Percentiles rank a stretch among this genome's conserved stretches.
These are phyloP conservation scores for Drosophila nigritarsus DNA, from an alignment of 2,888 invertebrate genomes.

Conservation along the genomic window DNA sequence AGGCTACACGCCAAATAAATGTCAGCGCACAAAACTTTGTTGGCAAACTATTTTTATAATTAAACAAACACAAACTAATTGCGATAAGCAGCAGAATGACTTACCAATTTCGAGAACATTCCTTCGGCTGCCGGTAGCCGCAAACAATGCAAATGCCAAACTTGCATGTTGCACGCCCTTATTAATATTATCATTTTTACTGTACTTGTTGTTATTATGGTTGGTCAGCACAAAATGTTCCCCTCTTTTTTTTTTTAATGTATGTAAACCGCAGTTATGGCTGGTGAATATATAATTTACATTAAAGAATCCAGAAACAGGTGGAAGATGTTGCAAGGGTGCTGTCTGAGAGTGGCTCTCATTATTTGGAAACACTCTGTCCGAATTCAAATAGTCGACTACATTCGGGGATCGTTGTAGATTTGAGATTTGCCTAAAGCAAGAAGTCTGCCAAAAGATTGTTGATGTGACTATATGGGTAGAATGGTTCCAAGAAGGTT, in stretches of 20 bases:
- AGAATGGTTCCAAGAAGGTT: too few relatives aligned
- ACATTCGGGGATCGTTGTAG: neutral
- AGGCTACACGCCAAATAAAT: constrained; percentile 67
- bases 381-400: neutral
- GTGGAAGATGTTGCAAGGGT: neutral
- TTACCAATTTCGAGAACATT: constrained; percentile 41
- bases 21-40: constrained; percentile 72
- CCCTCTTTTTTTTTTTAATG: neutral
- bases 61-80: constrained; percentile 71
- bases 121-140: constrained; percentile 10
- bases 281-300: neutral
- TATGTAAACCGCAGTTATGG: neutral
- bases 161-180: constrained; percentile 3
- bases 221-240: neutral
- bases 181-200: neutral
- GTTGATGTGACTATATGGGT: neutral
- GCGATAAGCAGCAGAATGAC: constrained; percentile 63
- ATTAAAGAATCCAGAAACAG: neutral
- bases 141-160: constrained; percentile 45
- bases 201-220: neutral
- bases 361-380: neutral
- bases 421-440: neutral
- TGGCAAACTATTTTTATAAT: constrained; percentile 73
- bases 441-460: neutral
- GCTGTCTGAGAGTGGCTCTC: neutral